Evolutionary conservation across 2,797 vertebrate genomes (phyloP), one percentile per base, ranked within the genome.

Genomic region (Coregonus suidteri): DNA sequence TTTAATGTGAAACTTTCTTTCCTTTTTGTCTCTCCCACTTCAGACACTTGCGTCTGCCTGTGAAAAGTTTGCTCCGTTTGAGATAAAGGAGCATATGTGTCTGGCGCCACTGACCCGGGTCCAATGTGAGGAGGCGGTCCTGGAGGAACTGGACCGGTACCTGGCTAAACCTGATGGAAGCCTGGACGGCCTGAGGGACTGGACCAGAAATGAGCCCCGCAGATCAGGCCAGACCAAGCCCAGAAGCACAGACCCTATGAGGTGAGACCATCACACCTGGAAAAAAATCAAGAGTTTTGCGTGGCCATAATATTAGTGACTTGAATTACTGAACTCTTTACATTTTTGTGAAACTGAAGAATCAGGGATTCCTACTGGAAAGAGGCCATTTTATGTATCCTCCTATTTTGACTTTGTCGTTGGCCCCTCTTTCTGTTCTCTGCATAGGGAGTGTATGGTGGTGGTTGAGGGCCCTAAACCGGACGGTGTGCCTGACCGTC

Each of bases 41-140:
- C 91, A 99, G 98, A 99, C 94, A 1, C 95, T 99, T 59, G 96
- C 97, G 0, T 96, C 96, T 80, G 96, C 95, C 3, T 99, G 97
- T 79, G 98, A 97, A 4, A 99, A 99, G 88, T 99, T 99, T 89
- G 97, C 98, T 77, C 98, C 98, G 2, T 99, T 99, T 90, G 98
- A 99, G 85, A 99, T 99, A 41, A 99, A 96, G 88, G 96, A 96
- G 82, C 95, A 98, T 88, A 99, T 99, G 97, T 91, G 88, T 69
- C 87, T 99, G 5, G 97, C 98, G 5, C 98, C 98, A 0, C 88
- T 95, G 66, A 95, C 89, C 53, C 95, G 98, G 0, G 93, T 96
- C 0, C 83, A 92, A 69, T 94, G 94, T 78, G 94, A 96, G 5
- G 95, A 94, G 0, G 93, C 94, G 0, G 85, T 83, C 77, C 87